Base-by-base conservation (phyloP, 2,888 invertebrate genomes). In the Brachylomia viminalis region DNA sequence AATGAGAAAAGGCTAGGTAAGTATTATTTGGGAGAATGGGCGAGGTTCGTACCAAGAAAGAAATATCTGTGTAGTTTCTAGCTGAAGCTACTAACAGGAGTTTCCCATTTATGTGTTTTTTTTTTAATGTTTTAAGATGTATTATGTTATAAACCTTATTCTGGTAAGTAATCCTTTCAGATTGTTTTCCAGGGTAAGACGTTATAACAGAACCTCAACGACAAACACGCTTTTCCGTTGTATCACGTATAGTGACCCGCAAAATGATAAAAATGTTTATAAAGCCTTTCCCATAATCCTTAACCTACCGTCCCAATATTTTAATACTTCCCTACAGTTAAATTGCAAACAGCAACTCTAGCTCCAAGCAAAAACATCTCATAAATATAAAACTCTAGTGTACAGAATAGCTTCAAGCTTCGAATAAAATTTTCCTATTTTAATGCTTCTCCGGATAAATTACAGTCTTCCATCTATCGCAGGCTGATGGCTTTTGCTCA, bases 341-440 rank as follows among this genome's bases (percentile, higher is more conserved):
- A 47, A 68, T 47, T 58, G 13, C 33, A 68, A 15, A 42, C 27
- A 61, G 54, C 33, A 23, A 30, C 49, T 38, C 17, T 15, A 58
- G 17, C 65, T 70, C 10, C n/a, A 2, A 61, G 23, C 38, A 38
- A 74, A 85, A 85, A 77, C 52, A 49, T 52, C 58, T 74, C 68
- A 59, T 74, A 77, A 84, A 81, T 69, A 74, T 65, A 73, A 68
- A 77, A 64, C 52, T 54, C 30, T 45, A 33, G 49, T 58, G 33
- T 15, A n/a, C 47, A 54, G 72, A 83, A 68, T 45, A 27, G 72
- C 64, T 72, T 70, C 67, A 85, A 88, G 68, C 56, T 79, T 70
- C 59, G 86, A 88, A 89, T 90, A 89, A 90, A 88, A 88, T 88
- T 82, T 86, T 82, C 81, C 82, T 86, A 77, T 77, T 83, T 85